A percentile compares a stretch with the other conserved stretches of the same genome.
phyloP scores from a whole-genome alignment of 2,113 vertebrate species.

The Emydocephalus ijimae region DNA sequence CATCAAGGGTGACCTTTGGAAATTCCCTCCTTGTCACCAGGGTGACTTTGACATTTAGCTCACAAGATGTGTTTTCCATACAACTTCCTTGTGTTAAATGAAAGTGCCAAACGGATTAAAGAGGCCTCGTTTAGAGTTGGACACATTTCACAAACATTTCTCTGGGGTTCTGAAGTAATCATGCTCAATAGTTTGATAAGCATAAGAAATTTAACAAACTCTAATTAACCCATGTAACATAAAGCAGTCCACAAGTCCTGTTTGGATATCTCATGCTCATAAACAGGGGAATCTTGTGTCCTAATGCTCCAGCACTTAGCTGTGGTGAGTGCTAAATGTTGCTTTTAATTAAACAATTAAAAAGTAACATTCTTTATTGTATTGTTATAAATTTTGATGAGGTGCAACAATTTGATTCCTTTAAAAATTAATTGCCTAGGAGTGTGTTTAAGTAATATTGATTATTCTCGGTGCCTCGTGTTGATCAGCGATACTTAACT shows the following conservation, averaged over 20 bases:
- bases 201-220: slow-evolving; percentile 63
- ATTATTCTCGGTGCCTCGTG: slow-evolving; percentile 65
- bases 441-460: slow-evolving; percentile 81
- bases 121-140: not conserved
- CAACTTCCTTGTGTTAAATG: not conserved
- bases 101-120: slow-evolving; percentile 12
- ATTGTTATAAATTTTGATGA: slow-evolving; percentile 75
- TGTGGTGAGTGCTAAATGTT: slow-evolving; percentile 66
- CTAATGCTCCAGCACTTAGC: slow-evolving; percentile 64
- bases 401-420: slow-evolving; percentile 72
- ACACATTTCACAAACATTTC: slow-evolving; percentile 30
- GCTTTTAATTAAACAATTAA: slow-evolving; percentile 85
- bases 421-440: slow-evolving; percentile 80
- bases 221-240: slow-evolving; percentile 65
- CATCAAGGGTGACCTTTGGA: not conserved
- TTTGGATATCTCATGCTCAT: slow-evolving; percentile 53
- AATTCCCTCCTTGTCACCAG: no score
- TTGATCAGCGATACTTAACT: slow-evolving; percentile 80
- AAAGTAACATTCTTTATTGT: slow-evolving; percentile 68
- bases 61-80: not conserved
- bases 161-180: slow-evolving; percentile 35
- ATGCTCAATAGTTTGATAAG: slow-evolving; percentile 35
- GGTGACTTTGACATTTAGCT: not conserved
- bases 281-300: slow-evolving; percentile 57
- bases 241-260: slow-evolving; percentile 47